Conservation (phyloP, 2,113 vertebrate genomes). For the Vidua macroura region DNA sequence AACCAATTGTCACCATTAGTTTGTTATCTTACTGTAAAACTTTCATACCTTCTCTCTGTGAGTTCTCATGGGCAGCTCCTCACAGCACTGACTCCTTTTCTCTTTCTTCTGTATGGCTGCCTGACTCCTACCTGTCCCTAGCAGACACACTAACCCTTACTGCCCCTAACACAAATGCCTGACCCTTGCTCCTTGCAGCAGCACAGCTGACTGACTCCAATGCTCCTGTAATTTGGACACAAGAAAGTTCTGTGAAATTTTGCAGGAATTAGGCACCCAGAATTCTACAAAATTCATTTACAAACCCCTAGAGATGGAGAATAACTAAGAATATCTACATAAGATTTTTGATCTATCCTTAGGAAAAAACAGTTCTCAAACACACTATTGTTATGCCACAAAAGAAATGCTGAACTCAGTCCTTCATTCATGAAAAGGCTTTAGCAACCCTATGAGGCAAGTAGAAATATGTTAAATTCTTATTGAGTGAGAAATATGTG, state of each 20-base stretch:
- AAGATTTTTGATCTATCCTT: background rate
- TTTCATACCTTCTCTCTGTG: no score
- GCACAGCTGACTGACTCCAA: no score
- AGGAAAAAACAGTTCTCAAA: background rate
- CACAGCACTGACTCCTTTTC: no score
- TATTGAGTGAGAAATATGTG: background rate
- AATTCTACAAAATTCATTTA: background rate
- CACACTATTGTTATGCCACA: background rate
- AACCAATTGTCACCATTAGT: no score
- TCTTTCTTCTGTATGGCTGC: no score
- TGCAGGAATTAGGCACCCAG: background rate
- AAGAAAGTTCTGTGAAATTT: background rate
- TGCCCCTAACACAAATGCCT: no score
- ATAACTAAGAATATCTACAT: background rate
- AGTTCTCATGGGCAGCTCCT: no score
- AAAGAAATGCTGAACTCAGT: background rate
- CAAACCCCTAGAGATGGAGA: background rate
- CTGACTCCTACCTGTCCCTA: no score
- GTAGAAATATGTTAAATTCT: background rate
- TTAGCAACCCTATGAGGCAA: background rate
- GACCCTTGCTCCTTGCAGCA: no score
- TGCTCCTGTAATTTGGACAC: background rate
- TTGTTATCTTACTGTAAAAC: no score
- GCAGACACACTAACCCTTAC: no score
- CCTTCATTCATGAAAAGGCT: background rate